Base-by-base conservation (phyloP, 1,140 invertebrate species). In the Drosophila tropicalis region DNA sequence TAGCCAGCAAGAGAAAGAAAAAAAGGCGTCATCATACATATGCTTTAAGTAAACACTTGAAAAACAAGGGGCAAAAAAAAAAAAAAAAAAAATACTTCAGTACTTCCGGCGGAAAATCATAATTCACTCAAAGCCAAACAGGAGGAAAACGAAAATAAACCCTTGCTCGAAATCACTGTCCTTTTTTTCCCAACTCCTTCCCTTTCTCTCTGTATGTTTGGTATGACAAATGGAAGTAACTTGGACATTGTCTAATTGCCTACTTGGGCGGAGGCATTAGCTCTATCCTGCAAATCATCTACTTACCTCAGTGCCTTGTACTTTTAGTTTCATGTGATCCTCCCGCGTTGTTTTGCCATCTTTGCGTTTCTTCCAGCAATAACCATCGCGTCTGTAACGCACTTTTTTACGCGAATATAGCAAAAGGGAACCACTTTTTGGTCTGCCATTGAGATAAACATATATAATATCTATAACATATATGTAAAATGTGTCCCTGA, bases 281-380 rank as follows among this genome's bases (percentile, higher is more conserved):
- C 7, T 64, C 12, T 17, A 15, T 36, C 34, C 9, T 36, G 34
- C 57, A 41, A 58, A 51, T 41, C 19, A 6, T 34, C n/a, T 15
- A 90, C 93, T 94, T 83, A 98, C 97, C 95, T 98, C 97, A 67
- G 97, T 97, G 77, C 97, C 97, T 94, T 98, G 97, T 72, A 99
- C 98, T 95, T 99, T 99, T 41, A 99, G 94, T 93, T 99, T 99
- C 98, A 99, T 99, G 92, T 99, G 98, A 95, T 99, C 98, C 93
- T 99, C 98, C 77, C 98, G 93, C 29, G 98, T 99, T 56, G 98
- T 99, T 93, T 99, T 99, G 5, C 98, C 98, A 93, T 99, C 98
- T 93, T 99, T 99, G 68, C 98, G 93, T 89, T 99, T 99, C 94
- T 99, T 99, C 98, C 98, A 99, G 93, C 98, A 99, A 92, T 99